Percentiles rank a stretch among this genome's conserved stretches.
Evolutionary conservation across 2,888 invertebrate species (phyloP).

Genomic region (Scaptomyza tumidula): DNA sequence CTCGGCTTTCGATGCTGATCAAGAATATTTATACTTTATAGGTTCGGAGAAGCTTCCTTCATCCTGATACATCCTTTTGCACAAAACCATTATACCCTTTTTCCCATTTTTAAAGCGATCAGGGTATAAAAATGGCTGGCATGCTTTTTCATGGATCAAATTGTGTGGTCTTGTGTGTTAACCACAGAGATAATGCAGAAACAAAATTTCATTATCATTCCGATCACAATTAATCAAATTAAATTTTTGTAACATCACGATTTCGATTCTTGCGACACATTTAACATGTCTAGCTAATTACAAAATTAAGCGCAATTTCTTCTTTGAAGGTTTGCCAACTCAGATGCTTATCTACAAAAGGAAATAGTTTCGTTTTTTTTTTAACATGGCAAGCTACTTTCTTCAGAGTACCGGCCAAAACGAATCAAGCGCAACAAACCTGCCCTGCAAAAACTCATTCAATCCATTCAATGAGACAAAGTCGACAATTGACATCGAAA

Average conservation of each 20-base stretch:
- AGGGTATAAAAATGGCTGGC: background rate
- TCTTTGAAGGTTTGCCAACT: slow-evolving; percentile 28
- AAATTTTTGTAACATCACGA: slow-evolving; percentile 24
- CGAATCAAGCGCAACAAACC: slow-evolving; percentile 64
- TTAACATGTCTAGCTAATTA: slow-evolving; percentile 50
- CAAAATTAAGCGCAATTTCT: slow-evolving; percentile 50
- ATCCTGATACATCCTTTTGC: too few species aligned
- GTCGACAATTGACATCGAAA: slow-evolving; percentile 57
- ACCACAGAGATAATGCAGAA: slow-evolving; percentile 52
- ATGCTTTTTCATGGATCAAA: slow-evolving; percentile 3
- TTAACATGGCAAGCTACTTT: background rate
- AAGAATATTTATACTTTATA: too few species aligned
- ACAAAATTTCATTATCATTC: slow-evolving; percentile 60
- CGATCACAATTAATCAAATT: slow-evolving; percentile 67
- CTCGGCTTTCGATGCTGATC: too few species aligned
- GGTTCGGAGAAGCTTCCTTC: too few species aligned
- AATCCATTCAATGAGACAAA: slow-evolving; percentile 31
- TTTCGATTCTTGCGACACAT: slow-evolving; percentile 60
- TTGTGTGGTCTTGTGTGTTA: slow-evolving; percentile 64
- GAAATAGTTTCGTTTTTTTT: background rate
- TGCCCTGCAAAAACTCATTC: slow-evolving; percentile 50
- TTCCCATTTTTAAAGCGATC: too few species aligned
- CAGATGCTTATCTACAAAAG: slow-evolving; percentile 48
- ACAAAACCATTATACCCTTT: too few species aligned
- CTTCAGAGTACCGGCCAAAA: slow-evolving; percentile 33